These are phyloP conservation scores for Drosophila mauritiana DNA, from an alignment of 1,140 invertebrate genomes.

Conservation along the genomic window DNA sequence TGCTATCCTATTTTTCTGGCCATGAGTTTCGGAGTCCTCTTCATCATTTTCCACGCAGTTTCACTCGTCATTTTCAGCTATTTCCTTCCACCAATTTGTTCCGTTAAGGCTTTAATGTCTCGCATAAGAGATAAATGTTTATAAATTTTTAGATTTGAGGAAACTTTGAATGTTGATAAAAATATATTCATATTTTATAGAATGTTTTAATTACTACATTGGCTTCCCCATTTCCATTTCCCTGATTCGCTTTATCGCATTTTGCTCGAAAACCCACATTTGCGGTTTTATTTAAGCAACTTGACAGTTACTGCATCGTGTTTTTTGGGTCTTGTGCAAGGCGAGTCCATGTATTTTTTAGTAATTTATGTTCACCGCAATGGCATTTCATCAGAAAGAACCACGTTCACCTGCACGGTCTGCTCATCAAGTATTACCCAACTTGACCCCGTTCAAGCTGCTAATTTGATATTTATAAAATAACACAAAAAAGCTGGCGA, in stretches of 20 bases:
- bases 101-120: background rate
- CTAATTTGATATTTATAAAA: conserved; percentile 60
- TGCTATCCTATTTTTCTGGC: conserved; percentile 1
- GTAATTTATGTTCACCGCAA: conserved; percentile 29
- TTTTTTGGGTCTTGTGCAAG: conserved; percentile 3
- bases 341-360: conserved; percentile 13
- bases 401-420: conserved; percentile 20
- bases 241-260: background rate
- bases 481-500: conserved; percentile 11
- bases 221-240: background rate
- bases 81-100: background rate
- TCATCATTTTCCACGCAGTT: conserved; percentile 9
- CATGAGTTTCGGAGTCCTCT: conserved; percentile 4
- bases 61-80: background rate
- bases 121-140: no score
- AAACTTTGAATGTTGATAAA: background rate
- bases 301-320: conserved; percentile 23
- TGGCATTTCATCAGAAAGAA: conserved; percentile 40
- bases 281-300: conserved; percentile 35
- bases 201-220: background rate
- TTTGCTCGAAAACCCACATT: background rate
- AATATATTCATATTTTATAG: background rate
- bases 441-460: conserved; percentile 37
- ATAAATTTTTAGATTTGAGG: background rate
- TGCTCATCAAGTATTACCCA: conserved; percentile 30